Evolutionary conservation across 2,888 invertebrate species (phyloP).

Genomic region (Nebria brevicollis): DNA sequence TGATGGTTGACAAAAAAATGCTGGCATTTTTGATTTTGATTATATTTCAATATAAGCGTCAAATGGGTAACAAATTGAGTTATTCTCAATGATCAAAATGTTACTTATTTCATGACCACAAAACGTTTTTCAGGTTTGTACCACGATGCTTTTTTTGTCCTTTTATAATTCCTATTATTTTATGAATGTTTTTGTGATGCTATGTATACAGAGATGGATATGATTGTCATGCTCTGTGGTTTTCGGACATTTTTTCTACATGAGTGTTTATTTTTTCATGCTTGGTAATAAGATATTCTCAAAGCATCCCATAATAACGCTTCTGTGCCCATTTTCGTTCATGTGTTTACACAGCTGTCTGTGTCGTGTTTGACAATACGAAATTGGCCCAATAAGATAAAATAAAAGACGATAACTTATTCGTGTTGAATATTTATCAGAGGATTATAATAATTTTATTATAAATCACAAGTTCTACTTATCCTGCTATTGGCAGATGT

Average conservation of each 20-base stretch:
- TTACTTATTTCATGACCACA: constrained; percentile 27
- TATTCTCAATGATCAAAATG: not conserved
- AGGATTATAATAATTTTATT: not conserved
- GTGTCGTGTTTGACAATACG: constrained; percentile 27
- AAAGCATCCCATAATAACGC: constrained; percentile 39
- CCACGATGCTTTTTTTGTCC: constrained; percentile 7
- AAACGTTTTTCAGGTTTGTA: constrained; percentile 17
- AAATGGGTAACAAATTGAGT: not conserved
- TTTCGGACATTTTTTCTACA: constrained; percentile 36
- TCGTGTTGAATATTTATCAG: not conserved
- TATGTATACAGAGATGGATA: not conserved
- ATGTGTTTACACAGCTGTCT: constrained; percentile 27
- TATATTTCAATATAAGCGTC: not conserved
- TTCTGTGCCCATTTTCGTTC: constrained; percentile 34
- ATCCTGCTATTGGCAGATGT: not conserved
- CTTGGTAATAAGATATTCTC: constrained; percentile 44
- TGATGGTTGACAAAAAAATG: no score
- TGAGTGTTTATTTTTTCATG: constrained; percentile 44
- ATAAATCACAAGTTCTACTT: not conserved
- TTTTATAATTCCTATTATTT: not conserved
- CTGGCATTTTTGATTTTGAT: not conserved
- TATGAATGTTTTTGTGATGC: not conserved
- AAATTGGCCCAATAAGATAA: constrained; percentile 23
- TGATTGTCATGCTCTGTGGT: not conserved
- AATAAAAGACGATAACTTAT: constrained; percentile 35